Percentiles rank a stretch among this genome's conserved stretches.
These are phyloP conservation scores for Oxygymnocypris stewartii DNA, from an alignment of 2,113 vertebrate species.

Conservation along the genomic window DNA sequence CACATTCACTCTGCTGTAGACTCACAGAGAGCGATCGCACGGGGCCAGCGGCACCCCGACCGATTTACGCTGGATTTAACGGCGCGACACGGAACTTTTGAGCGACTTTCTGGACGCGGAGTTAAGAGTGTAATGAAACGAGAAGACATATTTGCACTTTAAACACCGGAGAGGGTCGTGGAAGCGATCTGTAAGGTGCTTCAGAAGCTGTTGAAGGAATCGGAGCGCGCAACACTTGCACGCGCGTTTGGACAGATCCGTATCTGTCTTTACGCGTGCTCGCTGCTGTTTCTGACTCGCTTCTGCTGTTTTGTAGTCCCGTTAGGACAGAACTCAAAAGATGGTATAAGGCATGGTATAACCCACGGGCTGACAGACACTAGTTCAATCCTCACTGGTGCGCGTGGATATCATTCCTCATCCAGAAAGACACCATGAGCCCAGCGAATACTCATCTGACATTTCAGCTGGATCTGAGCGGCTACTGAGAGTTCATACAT, in stretches of 20 bases:
- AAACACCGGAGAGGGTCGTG: constrained; percentile 45
- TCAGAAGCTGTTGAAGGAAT: constrained; percentile 58
- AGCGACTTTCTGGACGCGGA: constrained; percentile 21
- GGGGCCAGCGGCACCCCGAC: constrained; percentile 39
- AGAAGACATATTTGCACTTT: constrained; percentile 33
- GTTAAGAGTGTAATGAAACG: constrained; percentile 38
- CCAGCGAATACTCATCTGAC: constrained; percentile 6
- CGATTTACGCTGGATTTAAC: constrained; percentile 57
- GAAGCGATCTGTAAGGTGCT: constrained; percentile 61
- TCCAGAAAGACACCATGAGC: constrained; percentile 42
- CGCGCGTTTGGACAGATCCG: constrained; percentile 8
- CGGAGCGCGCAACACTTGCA: constrained; percentile 12
- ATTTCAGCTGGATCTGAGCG: constrained; percentile 28
- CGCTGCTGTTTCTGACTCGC: neutral
- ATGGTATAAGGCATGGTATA: neutral
- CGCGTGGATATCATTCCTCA: constrained; percentile 49
- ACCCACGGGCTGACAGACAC: neutral
- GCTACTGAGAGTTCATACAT: constrained; percentile 4
- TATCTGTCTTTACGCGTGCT: neutral
- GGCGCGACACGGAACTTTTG: constrained; percentile 54
- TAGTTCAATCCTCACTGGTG: constrained; percentile 69
- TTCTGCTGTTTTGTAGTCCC: neutral
- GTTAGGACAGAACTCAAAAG: neutral
- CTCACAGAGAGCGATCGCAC: constrained; percentile 51
- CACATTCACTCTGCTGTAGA: constrained; percentile 59